A percentile compares a stretch with the other conserved stretches of the same genome.
Conservation (phyloP, 2,113 vertebrate species). For the Holacanthus passer region DNA sequence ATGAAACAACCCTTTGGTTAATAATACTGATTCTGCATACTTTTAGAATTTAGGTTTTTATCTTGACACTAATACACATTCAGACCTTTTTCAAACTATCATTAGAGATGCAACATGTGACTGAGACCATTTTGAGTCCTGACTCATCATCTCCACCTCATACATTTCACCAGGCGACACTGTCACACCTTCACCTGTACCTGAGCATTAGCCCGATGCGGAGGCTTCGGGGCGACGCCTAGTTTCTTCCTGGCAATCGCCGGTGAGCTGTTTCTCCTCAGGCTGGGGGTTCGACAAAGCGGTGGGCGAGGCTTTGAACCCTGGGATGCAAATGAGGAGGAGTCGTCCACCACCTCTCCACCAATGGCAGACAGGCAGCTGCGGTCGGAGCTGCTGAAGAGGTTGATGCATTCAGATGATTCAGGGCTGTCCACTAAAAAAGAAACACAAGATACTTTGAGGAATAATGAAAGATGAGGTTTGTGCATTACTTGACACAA, state of each 20-base stretch:
- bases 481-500: not conserved
- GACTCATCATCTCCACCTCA: not conserved
- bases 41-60: not conserved
- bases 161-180: not conserved
- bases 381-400: slow-evolving; percentile 77
- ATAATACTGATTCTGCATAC: not conserved
- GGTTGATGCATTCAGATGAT: slow-evolving; percentile 78
- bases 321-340: slow-evolving; percentile 53
- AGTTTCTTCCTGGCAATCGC: slow-evolving; percentile 59
- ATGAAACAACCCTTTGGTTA: not conserved
- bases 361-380: slow-evolving; percentile 80
- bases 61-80: not conserved
- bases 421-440: slow-evolving; percentile 78
- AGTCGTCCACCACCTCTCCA: slow-evolving; percentile 72
- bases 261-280: slow-evolving; percentile 62
- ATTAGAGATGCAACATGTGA: not conserved
- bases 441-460: slow-evolving; percentile 23
- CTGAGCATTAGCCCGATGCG: slow-evolving; percentile 60
- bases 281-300: slow-evolving; percentile 48
- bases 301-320: slow-evolving; percentile 32
- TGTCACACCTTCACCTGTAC: slow-evolving; percentile 31
- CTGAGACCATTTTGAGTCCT: not conserved
- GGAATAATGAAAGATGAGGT: not conserved
- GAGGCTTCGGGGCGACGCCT: slow-evolving; percentile 47
- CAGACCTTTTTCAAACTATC: not conserved